Percentiles rank a stretch among this genome's conserved stretches.
Conservation (phyloP, 2,797 vertebrate species). For the Mormyrops boulengeri region DNA sequence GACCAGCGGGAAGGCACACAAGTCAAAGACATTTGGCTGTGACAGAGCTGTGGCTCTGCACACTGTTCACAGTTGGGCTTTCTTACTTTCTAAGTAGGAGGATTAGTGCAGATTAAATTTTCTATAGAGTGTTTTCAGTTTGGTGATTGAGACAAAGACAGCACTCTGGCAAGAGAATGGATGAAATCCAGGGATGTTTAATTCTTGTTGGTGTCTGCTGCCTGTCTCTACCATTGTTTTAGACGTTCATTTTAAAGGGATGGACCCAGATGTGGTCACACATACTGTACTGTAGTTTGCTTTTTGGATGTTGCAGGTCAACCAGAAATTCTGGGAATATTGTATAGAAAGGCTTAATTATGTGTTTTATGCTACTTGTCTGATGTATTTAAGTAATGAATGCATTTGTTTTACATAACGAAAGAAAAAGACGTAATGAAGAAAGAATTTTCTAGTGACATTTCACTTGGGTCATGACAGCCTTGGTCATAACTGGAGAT, state of each 20-base stretch:
- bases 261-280: not conserved
- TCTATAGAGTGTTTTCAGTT: not conserved
- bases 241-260: not conserved
- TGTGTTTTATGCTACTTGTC: not conserved
- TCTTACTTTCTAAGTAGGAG: slow-evolving; percentile 2
- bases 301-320: not conserved
- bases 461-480: not conserved
- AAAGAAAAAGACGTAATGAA: not conserved
- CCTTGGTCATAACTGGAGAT: not conserved
- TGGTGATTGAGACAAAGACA: slow-evolving; percentile 11
- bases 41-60: not conserved
- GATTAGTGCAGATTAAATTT: slow-evolving; percentile 14
- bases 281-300: not conserved
- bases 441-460: not conserved
- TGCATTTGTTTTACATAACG: not conserved
- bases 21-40: not conserved
- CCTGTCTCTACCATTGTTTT: not conserved
- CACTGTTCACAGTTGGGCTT: not conserved
- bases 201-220: not conserved
- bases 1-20: not conserved
- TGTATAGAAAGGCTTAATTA: not conserved
- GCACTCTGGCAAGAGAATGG: not conserved
- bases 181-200: not conserved
- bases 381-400: not conserved
- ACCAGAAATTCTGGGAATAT: not conserved